Evolutionary conservation across 2,888 invertebrate species (phyloP).

Genomic region (Parapristionchus giblindavisi): DNA sequence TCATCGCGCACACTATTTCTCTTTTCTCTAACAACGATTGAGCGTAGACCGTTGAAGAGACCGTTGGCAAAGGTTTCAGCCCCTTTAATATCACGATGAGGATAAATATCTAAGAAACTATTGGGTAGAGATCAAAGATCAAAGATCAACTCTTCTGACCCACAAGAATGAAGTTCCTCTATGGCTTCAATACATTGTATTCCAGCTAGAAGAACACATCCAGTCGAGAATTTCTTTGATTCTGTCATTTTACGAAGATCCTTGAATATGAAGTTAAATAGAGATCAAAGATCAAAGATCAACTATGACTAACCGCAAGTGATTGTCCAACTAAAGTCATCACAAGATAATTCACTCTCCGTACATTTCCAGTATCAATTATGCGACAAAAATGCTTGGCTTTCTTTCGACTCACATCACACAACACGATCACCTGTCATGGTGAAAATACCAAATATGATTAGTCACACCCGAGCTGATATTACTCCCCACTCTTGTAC

Average conservation of each 20-base stretch:
- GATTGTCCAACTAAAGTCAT: slow-evolving; percentile 57
- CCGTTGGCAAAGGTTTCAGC: slow-evolving; percentile 50
- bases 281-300: not conserved
- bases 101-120: slow-evolving; percentile 25
- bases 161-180: slow-evolving; percentile 50
- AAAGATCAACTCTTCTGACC: slow-evolving; percentile 6
- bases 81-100: slow-evolving; percentile 46
- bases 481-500: too few species aligned
- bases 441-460: too few species aligned
- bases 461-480: too few species aligned
- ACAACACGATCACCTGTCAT: slow-evolving; percentile 17
- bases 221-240: slow-evolving; percentile 46
- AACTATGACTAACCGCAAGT: slow-evolving; percentile 40
- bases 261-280: not conserved
- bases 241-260: slow-evolving; percentile 29
- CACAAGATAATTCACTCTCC: slow-evolving; percentile 52
- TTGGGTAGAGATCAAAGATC: not conserved
- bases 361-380: slow-evolving; percentile 45
- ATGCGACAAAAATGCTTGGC: slow-evolving; percentile 49
- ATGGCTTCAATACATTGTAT: slow-evolving; percentile 56
- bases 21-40: too few species aligned
- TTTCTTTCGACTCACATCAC: slow-evolving; percentile 17
- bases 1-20: too few species aligned
- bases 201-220: slow-evolving; percentile 49
- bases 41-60: too few species aligned